phyloP scores from a whole-genome alignment of 2,888 invertebrate species.

The Noctua janthe region DNA sequence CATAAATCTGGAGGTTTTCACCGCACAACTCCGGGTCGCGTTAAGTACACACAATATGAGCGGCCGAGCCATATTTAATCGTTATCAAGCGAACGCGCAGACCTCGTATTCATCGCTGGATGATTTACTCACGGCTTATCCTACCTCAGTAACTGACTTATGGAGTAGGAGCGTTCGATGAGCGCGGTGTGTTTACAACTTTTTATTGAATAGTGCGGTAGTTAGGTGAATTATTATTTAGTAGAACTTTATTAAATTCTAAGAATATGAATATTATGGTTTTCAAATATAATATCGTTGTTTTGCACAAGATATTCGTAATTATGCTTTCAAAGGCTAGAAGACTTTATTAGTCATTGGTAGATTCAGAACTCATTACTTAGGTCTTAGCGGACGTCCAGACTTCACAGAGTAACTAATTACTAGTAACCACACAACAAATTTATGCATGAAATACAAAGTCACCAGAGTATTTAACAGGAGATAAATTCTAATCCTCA shows the following conservation, averaged over 20 bases:
- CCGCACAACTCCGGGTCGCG: constrained; percentile 69
- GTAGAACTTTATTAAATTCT: not conserved
- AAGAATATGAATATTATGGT: no score
- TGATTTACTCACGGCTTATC: constrained; percentile 88
- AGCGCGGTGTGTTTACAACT: constrained; percentile 57
- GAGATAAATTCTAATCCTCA: not conserved
- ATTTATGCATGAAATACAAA: not conserved
- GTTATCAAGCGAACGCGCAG: constrained; percentile 84
- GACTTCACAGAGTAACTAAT: not conserved
- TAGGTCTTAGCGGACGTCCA: not conserved
- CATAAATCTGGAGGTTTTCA: constrained; percentile 72
- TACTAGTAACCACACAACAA: not conserved
- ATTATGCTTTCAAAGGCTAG: not conserved
- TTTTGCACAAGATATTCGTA: not conserved
- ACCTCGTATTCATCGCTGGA: constrained; percentile 85
- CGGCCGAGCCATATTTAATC: constrained; percentile 86
- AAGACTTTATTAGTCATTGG: not conserved
- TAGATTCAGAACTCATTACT: not conserved
- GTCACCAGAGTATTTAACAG: not conserved
- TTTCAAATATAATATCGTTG: not conserved
- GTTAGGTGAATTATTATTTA: not conserved
- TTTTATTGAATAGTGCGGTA: constrained; percentile 43
- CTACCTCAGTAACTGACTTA: constrained; percentile 83
- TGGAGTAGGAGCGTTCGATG: constrained; percentile 70
- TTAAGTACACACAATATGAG: constrained; percentile 84